Evolutionary conservation across 2,113 vertebrate species (phyloP), one percentile per base, ranked within the genome.

Genomic region (Nothoprocta pentlandii): DNA sequence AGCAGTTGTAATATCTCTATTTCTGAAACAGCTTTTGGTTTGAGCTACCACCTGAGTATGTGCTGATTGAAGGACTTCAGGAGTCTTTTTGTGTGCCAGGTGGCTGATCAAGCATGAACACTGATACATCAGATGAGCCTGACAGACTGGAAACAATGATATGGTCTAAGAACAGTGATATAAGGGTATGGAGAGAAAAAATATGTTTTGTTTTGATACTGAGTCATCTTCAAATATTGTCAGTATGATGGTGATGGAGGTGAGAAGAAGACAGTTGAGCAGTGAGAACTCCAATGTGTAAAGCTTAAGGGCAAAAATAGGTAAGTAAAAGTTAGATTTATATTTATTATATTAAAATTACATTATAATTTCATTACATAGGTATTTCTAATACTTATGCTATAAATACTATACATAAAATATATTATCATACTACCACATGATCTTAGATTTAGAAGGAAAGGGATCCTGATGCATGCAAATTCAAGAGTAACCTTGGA

Each of bases 1-100:
- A 80, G 17, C 49, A 62, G 22, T 51, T 85, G 12, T 54, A 70
- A 70, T 20, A 64, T 22, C 44, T 78, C 68, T 73, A 1, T 71
- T 96, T 94, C 90, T 95, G 75, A 94, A 93, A 53, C 2, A 63
- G 14, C 61, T 90, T 87, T 80, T 49, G 26, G 39, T 41, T 6
- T 3, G 69, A 75, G 16, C 16, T 17, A 81, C 12, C 30, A 74
- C 69, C 30, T 68, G 58, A 68, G 61, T 80, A 89, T 73, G 89
- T 11, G 2, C 34, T 78, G 56, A 19, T 22, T 84, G 51, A 70
- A 89, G 22, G 63, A 46, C 41, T 89, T 70, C 39, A 56, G 46
- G 19, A 69, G 20, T 20, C 59, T 80, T 82, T 32, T 93, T 74
- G 17, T 58, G 26, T 61, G 32, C n/a, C 1, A 2, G n/a, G 61